Base-by-base conservation (phyloP, 2,113 vertebrate genomes). In the Ammodytes dubius region DNA sequence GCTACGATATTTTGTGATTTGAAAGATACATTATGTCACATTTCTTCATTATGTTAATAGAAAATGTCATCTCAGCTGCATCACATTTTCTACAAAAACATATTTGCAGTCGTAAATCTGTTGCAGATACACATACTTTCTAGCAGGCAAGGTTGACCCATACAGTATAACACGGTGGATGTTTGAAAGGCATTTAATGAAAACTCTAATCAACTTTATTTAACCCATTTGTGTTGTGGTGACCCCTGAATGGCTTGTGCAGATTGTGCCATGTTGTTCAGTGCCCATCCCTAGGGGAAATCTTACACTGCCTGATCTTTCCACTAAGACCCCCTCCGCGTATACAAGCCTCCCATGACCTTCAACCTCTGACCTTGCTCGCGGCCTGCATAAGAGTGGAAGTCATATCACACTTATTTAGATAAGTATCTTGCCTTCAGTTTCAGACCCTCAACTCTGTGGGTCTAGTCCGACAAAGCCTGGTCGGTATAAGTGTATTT, bases 331-430 rank as follows among this genome's bases (percentile, higher is more conserved):
- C 69, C 49, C 61, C 57, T 56, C 4, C 53, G 2, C 50, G 45
- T 68, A 81, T 53, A 64, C 56, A 78, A 87, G 73, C 54, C 82
- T 88, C 77, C 65, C 68, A 40, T 89, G 87, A 90, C 86, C 81
- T 86, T 77, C 63, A 46, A 91, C 93, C 93, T 88, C 80, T 90
- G 83, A 87, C 89, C 88, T 73, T 19, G 50, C 84, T 88, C 0
- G 0, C 37, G 3, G 72, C 66, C 67, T 67, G 70, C 68, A 85
- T 70, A 67, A 70, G 69, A 87, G 57, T 57, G 47, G 88, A 89
- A 87, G 81, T 84, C 75, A 70, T 88, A 87, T 87, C 83, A 60
- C 80, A 66, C 86, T 82, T 79, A 74, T 77, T 73, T 15, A 83
- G 87, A 93, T 87, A 87, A 80, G 59, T 57, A 89, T 91, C 85